phyloP scores from a whole-genome alignment of 2,113 vertebrate species.

The Phoenicopterus ruber region DNA sequence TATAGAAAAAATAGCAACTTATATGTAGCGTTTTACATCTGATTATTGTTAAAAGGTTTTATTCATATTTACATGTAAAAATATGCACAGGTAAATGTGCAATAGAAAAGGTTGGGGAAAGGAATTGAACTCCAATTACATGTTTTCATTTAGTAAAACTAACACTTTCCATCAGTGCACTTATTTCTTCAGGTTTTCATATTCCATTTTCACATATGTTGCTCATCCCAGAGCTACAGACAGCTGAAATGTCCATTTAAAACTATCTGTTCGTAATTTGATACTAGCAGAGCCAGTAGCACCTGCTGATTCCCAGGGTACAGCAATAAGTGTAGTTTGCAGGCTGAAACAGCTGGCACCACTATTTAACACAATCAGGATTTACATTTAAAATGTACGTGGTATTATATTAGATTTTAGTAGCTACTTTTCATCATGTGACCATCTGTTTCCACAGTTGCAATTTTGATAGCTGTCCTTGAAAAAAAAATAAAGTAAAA shows the following conservation, averaged over 20 bases:
- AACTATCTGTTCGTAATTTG: not conserved
- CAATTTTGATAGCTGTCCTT: not conserved
- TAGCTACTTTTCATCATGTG: constrained; percentile 39
- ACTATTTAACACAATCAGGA: not conserved
- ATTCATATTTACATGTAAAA: not conserved
- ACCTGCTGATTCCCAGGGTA: constrained; percentile 23
- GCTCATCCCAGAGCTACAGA: not conserved
- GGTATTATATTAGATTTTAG: constrained; percentile 14
- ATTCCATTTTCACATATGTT: not conserved
- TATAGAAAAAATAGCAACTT: not conserved
- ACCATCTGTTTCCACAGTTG: constrained; percentile 19
- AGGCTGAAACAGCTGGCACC: constrained; percentile 17
- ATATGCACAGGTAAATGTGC: not conserved
- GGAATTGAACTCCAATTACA: not conserved
- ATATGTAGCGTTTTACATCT: not conserved
- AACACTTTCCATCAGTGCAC: not conserved
- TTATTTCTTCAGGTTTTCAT: not conserved
- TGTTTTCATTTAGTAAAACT: not conserved
- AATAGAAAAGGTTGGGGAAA: not conserved
- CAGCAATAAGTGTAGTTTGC: not conserved
- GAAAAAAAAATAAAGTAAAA: not conserved
- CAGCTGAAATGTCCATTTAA: not conserved
- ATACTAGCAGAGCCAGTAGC: not conserved
- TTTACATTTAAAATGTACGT: not conserved
- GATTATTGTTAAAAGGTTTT: not conserved